Conservation (phyloP, 2,888 invertebrate species). For the Apodemia duryi region DNA sequence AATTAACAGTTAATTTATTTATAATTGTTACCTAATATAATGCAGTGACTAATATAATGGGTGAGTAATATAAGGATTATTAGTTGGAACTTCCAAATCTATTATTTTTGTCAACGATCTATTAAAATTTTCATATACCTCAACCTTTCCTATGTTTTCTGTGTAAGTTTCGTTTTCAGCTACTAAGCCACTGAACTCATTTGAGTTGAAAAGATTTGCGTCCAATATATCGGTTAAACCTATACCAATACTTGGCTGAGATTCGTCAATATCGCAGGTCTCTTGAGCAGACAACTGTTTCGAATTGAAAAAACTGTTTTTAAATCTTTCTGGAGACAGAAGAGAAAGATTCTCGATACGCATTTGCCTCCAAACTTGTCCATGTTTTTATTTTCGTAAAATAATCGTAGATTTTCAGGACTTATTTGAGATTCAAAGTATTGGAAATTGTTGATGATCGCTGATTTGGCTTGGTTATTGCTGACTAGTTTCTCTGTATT, state of each 20-base stretch:
- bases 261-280: constrained; percentile 6
- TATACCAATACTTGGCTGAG: not conserved
- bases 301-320: not conserved
- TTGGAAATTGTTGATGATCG: not conserved
- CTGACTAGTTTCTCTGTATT: not conserved
- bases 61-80: no score
- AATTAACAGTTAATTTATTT: no score
- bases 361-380: not conserved
- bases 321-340: not conserved
- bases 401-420: not conserved
- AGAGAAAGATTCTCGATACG: not conserved
- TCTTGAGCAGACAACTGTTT: constrained; percentile 3
- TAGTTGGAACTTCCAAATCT: constrained; percentile 1
- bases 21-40: no score
- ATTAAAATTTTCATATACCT: not conserved
- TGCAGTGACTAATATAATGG: no score
- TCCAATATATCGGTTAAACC: constrained; percentile 1
- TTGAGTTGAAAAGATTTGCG: constrained; percentile 3
- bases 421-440: constrained; percentile 2
- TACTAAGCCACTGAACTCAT: not conserved
- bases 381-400: not conserved
- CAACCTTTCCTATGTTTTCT: not conserved
- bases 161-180: not conserved
- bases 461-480: constrained; percentile 7
- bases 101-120: not conserved